Evolutionary conservation across 1,140 invertebrate species (phyloP), one percentile per base, ranked within the genome.

Genomic region (Drosophila parvula): DNA sequence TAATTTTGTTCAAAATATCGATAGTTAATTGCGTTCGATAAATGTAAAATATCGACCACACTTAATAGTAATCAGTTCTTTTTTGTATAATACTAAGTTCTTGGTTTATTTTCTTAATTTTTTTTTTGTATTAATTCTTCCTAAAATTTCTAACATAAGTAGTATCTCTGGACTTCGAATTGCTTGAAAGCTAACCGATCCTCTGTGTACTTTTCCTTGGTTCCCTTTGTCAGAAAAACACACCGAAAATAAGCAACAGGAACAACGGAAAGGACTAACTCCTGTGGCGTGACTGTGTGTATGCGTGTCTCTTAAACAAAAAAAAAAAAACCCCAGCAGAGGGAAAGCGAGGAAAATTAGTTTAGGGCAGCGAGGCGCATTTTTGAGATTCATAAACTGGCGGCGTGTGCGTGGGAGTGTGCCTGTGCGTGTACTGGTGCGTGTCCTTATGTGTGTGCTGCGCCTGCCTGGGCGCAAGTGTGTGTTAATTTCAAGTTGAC

Each of bases 381-480:
- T 89, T 89, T 89, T 89, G 55, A 90, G 79, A 90, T 84, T 89
- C 84, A 89, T 84, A 89, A 89, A 84, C 69, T 78, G 74, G 68
- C 45, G 51, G 18, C 34, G 3, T 10, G 81, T 76, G 62, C 50
- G 59, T 63, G 63, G n/a, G 41, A 22, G 36, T 22, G 45, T 38
- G 14, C 9, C 6, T 30, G 32, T 57, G 47, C 14, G 36, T 53
- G 22, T 56, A 9, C 12, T 7, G 2, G 30, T 30, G 47, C 22
- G 22, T 55, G 11, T 11, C 34, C 11, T 10, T 36, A 36, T 18
- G 50, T 9, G 50, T 5, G 47, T 32, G 45, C 10, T 34, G 50
- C n/a, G 16, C 30, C 16, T 36, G 50, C 12, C 30, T n/a, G 48
- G 32, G 36, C 40, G 50, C 50, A 36, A 79, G 77, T 78, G 77